Evolutionary conservation across 2,888 invertebrate species (phyloP).

Genomic region (Scotopteryx bipunctaria): DNA sequence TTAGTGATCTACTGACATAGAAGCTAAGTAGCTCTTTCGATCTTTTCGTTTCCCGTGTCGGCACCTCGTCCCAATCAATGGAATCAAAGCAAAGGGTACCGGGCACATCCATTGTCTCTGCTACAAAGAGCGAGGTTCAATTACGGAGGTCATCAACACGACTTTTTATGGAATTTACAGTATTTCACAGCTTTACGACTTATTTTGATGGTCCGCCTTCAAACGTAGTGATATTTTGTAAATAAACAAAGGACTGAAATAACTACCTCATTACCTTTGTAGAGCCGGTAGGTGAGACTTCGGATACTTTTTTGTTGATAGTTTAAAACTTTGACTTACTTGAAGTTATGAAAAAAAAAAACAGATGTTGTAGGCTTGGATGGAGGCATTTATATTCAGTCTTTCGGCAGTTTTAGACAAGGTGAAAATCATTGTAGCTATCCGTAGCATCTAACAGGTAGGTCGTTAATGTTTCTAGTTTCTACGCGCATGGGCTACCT

Average conservation of each 20-base stretch:
- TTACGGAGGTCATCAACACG: slow-evolving; percentile 82
- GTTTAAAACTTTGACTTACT: slow-evolving; percentile 53
- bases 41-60: slow-evolving; percentile 26
- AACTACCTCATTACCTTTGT: slow-evolving; percentile 81
- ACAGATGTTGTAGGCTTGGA: slow-evolving; percentile 8
- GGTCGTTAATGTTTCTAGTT: too few relatives aligned
- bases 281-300: slow-evolving; percentile 72
- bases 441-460: too few relatives aligned
- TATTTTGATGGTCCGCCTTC: slow-evolving; percentile 83
- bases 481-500: too few relatives aligned
- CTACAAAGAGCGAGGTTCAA: slow-evolving; percentile 76
- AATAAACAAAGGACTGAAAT: slow-evolving; percentile 82
- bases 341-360: slow-evolving; percentile 36
- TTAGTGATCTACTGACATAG: slow-evolving; percentile 27
- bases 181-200: slow-evolving; percentile 79
- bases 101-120: slow-evolving; percentile 80
- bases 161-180: slow-evolving; percentile 82
- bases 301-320: slow-evolving; percentile 60
- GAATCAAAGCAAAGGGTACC: slow-evolving; percentile 62
- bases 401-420: too few relatives aligned
- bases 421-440: too few relatives aligned
- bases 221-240: slow-evolving; percentile 84
- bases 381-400: too few relatives aligned
- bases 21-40: slow-evolving; percentile 18
- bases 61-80: slow-evolving; percentile 59